Evolutionary conservation across 2,888 invertebrate genomes (phyloP), one percentile per base, ranked within the genome.

Genomic region (Macrosiphum euphorbiae): DNA sequence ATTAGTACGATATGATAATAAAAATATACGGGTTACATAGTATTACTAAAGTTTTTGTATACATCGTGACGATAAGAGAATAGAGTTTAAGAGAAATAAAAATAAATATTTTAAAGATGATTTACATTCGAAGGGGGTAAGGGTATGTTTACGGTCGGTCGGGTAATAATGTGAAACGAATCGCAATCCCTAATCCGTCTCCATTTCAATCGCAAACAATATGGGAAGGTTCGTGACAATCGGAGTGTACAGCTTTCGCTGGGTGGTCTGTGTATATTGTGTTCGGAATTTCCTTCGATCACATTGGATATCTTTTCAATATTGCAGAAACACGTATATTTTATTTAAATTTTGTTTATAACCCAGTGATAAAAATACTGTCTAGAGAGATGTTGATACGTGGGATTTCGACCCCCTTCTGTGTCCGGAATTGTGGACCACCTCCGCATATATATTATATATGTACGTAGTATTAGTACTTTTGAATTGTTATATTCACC

Each of bases 151-250:
- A 92, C 90, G 90, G 93, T 90, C 85, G 85, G 88, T 85, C 89
- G 84, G 28, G 58, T 52, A 93, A 89, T 85, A 89, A 55, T 50
- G 78, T 26, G 47, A 28, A 90, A 35, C 35, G 90, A 93, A 85
- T 85, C 84, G 89, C 55, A 58, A 52, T 28, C n/a, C 92, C 50
- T 89, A 93, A 89, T 93, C 92, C 87, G 28, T 92, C 92, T 88
- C 87, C 92, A 50, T 94, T 58, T 90, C 93, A 47, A 90, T 50
- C 35, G 89, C 93, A 90, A 90, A 90, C 86, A 94, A 94, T 90
- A 86, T 86, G 61, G 41, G 85, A 88, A 58, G 89, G 58, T 58
- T 90, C 90, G 93, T 90, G 93, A 93, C 93, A 61, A 93, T 90
- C 90, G 50, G 61, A 88, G 92, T 88, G 52, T 92, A 67, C 52